Conservation (phyloP, 2,797 vertebrate species). For the Rhabdomys pumilio region DNA sequence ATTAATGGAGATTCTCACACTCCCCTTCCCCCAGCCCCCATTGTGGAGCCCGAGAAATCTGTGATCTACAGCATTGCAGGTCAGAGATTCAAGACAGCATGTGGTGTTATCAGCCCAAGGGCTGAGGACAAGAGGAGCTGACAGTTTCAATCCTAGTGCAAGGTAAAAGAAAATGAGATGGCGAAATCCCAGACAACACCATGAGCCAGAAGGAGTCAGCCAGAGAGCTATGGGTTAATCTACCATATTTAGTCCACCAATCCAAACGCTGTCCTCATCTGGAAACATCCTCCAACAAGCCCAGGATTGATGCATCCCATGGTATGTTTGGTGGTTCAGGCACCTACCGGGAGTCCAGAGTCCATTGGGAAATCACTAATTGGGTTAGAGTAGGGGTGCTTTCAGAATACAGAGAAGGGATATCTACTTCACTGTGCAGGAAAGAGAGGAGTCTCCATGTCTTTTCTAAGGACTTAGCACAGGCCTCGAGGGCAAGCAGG, state of each 20-base stretch:
- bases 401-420: not conserved
- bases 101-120: not conserved
- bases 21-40: fast-evolving
- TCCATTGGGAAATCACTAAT: not conserved
- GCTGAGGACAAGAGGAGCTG: not conserved
- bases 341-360: not conserved
- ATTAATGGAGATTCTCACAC: not conserved
- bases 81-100: not conserved
- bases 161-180: not conserved
- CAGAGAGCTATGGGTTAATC: not conserved
- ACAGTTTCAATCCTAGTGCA: not conserved
- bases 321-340: too few relatives aligned
- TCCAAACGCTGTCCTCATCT: not conserved
- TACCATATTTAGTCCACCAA: too few relatives aligned
- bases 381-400: fast-evolving
- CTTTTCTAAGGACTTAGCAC: not conserved
- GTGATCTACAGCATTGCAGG: not conserved
- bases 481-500: not conserved
- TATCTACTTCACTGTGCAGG: fast-evolving
- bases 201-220: not conserved
- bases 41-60: not conserved
- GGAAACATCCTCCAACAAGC: not conserved
- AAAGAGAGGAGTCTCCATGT: not conserved
- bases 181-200: not conserved
- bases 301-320: too few relatives aligned